These are phyloP conservation scores for Rhincodon typus DNA, from an alignment of 2,797 vertebrate species.

Conservation along the genomic window DNA sequence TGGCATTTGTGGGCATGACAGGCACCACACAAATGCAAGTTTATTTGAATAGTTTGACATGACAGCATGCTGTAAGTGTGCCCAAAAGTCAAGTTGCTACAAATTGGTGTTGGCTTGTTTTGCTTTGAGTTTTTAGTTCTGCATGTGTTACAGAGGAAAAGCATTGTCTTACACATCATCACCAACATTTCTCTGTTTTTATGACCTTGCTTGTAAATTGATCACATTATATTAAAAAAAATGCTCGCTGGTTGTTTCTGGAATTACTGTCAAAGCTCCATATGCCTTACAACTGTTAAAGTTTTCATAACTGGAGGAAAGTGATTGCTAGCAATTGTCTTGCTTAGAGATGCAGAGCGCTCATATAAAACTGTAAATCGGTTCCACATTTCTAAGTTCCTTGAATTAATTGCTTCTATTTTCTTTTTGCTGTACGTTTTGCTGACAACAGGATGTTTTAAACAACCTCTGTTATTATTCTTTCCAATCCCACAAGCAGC, in stretches of 20 bases:
- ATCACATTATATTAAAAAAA: background rate
- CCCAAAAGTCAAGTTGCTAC: background rate
- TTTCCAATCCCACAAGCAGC: background rate
- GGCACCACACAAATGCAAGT: background rate
- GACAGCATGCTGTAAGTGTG: too few relatives aligned
- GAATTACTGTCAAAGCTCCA: background rate
- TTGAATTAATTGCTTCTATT: conserved; percentile 5
- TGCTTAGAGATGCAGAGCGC: background rate
- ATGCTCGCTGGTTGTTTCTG: background rate
- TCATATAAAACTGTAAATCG: background rate
- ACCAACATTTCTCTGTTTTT: background rate
- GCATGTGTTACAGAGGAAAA: background rate
- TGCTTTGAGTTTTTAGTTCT: background rate
- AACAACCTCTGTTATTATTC: background rate
- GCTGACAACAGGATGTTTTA: conserved; percentile 7
- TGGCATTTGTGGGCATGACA: background rate
- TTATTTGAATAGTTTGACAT: background rate
- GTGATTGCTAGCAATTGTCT: background rate
- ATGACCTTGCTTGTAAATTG: conserved; percentile 14
- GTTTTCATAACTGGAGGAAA: background rate
- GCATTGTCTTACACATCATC: background rate
- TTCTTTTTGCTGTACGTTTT: background rate
- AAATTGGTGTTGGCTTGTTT: background rate
- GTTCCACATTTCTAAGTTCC: background rate
- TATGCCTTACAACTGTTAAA: background rate